phyloP scores from a whole-genome alignment of 2,797 vertebrate genomes.

The Rhinichthys osculus region DNA sequence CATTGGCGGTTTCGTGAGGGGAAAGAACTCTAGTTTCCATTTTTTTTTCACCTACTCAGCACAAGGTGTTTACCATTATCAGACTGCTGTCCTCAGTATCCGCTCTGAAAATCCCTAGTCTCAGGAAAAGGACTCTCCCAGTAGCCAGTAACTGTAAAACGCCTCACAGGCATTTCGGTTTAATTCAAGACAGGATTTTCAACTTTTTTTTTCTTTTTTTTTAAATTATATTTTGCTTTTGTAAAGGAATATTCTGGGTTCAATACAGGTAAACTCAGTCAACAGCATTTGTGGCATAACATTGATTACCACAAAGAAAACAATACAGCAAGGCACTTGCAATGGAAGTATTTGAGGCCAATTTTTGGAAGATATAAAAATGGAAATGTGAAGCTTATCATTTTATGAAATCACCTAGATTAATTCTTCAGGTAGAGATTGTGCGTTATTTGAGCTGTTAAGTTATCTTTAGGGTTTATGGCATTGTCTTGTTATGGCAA shows the following conservation, averaged over 20 bases:
- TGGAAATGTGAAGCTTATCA: neutral
- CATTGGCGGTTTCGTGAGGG: constrained; percentile 58
- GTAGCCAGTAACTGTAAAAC: neutral
- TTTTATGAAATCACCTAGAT: neutral
- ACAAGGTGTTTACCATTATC: constrained; percentile 72
- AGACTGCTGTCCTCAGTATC: constrained; percentile 54
- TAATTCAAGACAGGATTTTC: neutral
- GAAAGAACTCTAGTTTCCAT: constrained; percentile 55
- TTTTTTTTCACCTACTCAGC: constrained; percentile 66
- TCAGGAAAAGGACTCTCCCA: constrained; percentile 15
- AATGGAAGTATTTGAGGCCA: neutral
- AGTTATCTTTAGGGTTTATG: neutral
- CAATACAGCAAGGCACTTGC: too few species aligned
- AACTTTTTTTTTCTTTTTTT: too few species aligned
- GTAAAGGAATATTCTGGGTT: neutral
- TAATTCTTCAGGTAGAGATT: neutral
- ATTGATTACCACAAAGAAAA: neutral
- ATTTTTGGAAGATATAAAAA: neutral
- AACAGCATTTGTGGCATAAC: neutral
- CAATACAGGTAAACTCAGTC: neutral
- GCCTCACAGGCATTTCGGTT: neutral
- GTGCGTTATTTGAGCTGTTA: neutral
- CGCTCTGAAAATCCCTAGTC: constrained; percentile 10
- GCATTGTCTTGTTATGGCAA: neutral
- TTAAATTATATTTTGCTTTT: neutral